A percentile compares a stretch with the other conserved stretches of the same genome.
These are phyloP conservation scores for Adela reaumurella DNA, from an alignment of 2,888 invertebrate genomes.

Conservation along the genomic window DNA sequence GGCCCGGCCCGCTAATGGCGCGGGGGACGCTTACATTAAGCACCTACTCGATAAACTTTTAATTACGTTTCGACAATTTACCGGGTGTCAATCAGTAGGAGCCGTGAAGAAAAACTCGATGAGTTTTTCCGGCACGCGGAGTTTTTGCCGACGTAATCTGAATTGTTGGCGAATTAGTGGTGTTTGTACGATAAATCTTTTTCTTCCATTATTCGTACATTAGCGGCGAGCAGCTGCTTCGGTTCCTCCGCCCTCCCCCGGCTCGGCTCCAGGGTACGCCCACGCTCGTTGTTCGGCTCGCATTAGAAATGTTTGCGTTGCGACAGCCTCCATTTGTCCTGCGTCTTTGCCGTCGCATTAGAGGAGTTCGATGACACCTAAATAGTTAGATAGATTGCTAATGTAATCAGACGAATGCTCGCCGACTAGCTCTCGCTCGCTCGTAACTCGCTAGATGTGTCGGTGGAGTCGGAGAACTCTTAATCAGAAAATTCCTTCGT, in stretches of 20 bases:
- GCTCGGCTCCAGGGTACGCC: constrained; percentile 29
- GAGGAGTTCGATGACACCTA: no score
- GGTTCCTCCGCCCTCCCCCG: constrained; percentile 5
- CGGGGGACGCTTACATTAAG: constrained; percentile 4
- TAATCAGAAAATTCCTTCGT: constrained; percentile 4
- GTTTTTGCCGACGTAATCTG: constrained; percentile 8
- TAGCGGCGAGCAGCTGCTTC: constrained; percentile 22
- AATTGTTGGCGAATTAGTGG: constrained; percentile 10
- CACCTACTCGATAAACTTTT: constrained; percentile 26
- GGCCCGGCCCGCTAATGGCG: constrained; percentile 19
- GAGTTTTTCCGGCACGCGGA: constrained; percentile 9
- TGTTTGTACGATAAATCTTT: constrained; percentile 12
- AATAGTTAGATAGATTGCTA: no score
- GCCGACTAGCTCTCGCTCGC: no score
- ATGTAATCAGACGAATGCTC: no score
- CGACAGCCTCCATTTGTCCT: constrained; percentile 9
- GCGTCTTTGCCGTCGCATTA: constrained; percentile 5
- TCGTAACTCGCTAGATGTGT: no score
- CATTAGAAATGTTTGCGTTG: constrained; percentile 11
- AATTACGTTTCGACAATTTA: constrained; percentile 29
- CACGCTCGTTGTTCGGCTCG: constrained; percentile 30
- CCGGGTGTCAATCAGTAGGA: constrained; percentile 24
- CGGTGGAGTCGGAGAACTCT: constrained; percentile 7
- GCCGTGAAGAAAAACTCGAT: constrained; percentile 13
- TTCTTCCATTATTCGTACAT: constrained; percentile 21